These are phyloP conservation scores for Zaprionus bogoriensis DNA, from an alignment of 2,888 invertebrate species.

Conservation along the genomic window DNA sequence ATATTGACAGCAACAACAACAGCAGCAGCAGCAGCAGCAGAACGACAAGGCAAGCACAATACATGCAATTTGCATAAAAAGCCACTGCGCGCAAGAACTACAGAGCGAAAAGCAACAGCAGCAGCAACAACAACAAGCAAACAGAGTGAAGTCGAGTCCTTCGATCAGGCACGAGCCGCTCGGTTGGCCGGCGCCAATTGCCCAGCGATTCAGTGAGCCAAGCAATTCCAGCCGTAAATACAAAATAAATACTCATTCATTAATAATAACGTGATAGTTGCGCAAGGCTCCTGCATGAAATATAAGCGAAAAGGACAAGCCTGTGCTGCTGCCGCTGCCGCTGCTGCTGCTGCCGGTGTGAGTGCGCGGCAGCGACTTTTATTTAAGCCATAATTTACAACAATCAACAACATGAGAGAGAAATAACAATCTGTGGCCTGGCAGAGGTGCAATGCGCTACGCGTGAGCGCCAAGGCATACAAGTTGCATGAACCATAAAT, in stretches of 20 bases:
- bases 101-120: not conserved
- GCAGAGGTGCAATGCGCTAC: slow-evolving; percentile 44
- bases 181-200: not conserved
- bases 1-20: slow-evolving; percentile 55
- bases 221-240: slow-evolving; percentile 67
- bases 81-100: slow-evolving; percentile 40
- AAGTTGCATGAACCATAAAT: slow-evolving; percentile 17
- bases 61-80: slow-evolving; percentile 65
- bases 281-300: slow-evolving; percentile 31
- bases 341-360: no score
- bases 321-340: not conserved
- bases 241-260: slow-evolving; percentile 77
- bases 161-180: not conserved
- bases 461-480: not conserved
- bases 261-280: slow-evolving; percentile 76
- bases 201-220: slow-evolving; percentile 39
- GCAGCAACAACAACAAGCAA: slow-evolving; percentile 20
- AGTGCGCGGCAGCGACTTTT: slow-evolving; percentile 56
- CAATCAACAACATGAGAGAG: slow-evolving; percentile 41
- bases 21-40: slow-evolving; percentile 10
- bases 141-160: not conserved
- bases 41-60: slow-evolving; percentile 41
- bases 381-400: slow-evolving; percentile 70
- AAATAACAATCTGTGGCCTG: slow-evolving; percentile 33
- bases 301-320: slow-evolving; percentile 14